These are phyloP conservation scores for Eubucco bourcierii DNA, from an alignment of 2,113 vertebrate genomes.

Conservation along the genomic window DNA sequence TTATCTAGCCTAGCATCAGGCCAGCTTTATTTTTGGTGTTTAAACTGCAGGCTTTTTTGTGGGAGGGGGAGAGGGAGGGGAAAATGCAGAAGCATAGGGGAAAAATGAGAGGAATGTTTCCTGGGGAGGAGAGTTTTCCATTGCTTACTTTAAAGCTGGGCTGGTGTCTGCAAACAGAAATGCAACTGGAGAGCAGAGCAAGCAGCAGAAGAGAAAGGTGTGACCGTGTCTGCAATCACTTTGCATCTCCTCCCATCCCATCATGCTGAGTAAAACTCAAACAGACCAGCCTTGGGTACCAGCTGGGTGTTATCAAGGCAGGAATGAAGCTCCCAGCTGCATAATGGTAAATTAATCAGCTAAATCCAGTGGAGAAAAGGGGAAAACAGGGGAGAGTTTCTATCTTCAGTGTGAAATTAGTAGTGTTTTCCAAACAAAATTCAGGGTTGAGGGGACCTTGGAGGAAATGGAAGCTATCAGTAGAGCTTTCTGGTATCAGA, in stretches of 20 bases:
- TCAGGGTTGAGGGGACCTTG: neutral
- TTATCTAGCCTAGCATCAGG: conserved; percentile 58
- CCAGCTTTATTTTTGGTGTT: conserved; percentile 66
- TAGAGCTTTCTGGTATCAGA: neutral
- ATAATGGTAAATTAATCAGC: neutral
- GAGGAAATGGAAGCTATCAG: neutral
- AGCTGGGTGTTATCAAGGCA: neutral
- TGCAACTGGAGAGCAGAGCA: conserved; percentile 12
- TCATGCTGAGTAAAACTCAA: rapidly evolving
- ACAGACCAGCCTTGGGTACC: neutral
- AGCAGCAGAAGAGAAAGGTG: conserved; percentile 5
- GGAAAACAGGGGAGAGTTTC: neutral
- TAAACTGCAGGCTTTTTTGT: conserved; percentile 28
- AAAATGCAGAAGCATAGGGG: neutral
- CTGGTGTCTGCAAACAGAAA: conserved; percentile 28
- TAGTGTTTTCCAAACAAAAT: neutral
- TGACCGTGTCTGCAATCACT: neutral
- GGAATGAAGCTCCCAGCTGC: neutral
- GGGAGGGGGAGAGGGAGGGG: conserved; percentile 19
- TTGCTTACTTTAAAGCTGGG: conserved; percentile 54
- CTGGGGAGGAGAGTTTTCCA: conserved; percentile 58
- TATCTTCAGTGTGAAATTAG: neutral
- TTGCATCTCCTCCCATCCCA: neutral
- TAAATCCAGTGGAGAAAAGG: neutral
- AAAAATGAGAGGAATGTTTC: conserved; percentile 54